Evolutionary conservation across 1,140 invertebrate genomes (phyloP), one percentile per base, ranked within the genome.

Genomic region (Cherax quadricarinatus): DNA sequence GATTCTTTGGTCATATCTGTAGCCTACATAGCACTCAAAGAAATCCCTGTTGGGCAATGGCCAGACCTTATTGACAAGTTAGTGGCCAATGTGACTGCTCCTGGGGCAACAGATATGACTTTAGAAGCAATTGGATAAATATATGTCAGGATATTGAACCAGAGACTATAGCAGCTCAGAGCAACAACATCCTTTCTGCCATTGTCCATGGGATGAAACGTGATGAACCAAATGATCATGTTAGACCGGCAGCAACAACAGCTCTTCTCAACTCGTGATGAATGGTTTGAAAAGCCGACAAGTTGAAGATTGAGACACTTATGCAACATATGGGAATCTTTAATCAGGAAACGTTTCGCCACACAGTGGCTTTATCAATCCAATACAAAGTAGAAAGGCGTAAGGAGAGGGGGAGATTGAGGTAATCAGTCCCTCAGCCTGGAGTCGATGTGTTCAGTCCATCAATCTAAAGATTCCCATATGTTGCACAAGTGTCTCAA

Each of bases 161-260:
- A 93, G 98, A 99, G 94, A 97, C 99, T 18, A 95, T 99, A 91
- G 97, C 98, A 89, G 95, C 97, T 75, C 97, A 99, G 95, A 98
- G 98, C 48, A 99, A 99, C 96, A 97, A 97, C 94, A 99, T 99
- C 94, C 96, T 99, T 66, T 99, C 99, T 73, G 99, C 99, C 48
- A 99, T 99, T 94, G 99, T 99, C 81, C 98, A 99, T 96, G 99
- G 99, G 18, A 99, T 99, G 98, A 96, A 98, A 94, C 96, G 96
- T 96, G 95, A 98, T 96, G 96, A 97, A 96, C 97, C 95, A 95
- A 98, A 96, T 87, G 97, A 97, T 95, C 97, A 98, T 95, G 98
- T 99, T 0, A 96, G 98, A 91, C 96, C 99, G 81, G 99, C 99
- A 60, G 99, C 99, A 7, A 99, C 99, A 18, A 99, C 97, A 94